Evolutionary conservation across 2,888 invertebrate genomes (phyloP), one percentile per base, ranked within the genome.

Genomic region (Lasioglossum calceatum): DNA sequence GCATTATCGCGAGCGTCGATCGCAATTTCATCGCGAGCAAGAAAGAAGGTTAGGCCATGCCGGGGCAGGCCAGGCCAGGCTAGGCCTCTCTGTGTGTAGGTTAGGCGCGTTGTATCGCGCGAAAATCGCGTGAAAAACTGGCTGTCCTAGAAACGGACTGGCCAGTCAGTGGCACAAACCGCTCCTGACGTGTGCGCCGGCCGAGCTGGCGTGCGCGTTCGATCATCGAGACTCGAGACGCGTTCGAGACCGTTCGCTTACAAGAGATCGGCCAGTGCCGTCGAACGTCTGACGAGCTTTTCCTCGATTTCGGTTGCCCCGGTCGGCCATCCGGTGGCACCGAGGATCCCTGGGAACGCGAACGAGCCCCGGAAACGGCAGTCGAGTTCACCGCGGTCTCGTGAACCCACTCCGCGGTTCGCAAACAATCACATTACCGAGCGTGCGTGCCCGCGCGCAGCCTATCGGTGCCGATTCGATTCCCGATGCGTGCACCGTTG

Each of bases 51-150:
- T 93, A 93, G 91, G 87, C 89, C 87, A 89, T 82, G 81, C 88
- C 79, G 72, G 77, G 81, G 71, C 78, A 67, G 67, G 67, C 67
- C 67, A 67, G 36, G 67, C 67, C 36, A 67, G 36, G 67, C 67
- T 67, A 67, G 67, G 67, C 67, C 67, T 67, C 36, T 67, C 19
- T 67, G 67, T 67, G 78, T 77, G 80, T 85, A 61, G 82, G 87
- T 90, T 90, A 82, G 85, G 86, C 88, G 85, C 76, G 87, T 79
- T 86, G 88, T 84, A 90, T 92, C 88, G 89, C 91, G 92, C 93
- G 93, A 93, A 94, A 94, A 94, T 93, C 90, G 92, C 91, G 89
- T 94, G 93, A 94, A 94, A 94, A 94, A 94, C 92, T 94, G 84
- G 93, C 92, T 93, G 93, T 93, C 93, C 93, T 94, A 94, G 93